Base-by-base conservation (phyloP, 2,888 invertebrate genomes). In the Himalopsyche kuldschensis region DNA sequence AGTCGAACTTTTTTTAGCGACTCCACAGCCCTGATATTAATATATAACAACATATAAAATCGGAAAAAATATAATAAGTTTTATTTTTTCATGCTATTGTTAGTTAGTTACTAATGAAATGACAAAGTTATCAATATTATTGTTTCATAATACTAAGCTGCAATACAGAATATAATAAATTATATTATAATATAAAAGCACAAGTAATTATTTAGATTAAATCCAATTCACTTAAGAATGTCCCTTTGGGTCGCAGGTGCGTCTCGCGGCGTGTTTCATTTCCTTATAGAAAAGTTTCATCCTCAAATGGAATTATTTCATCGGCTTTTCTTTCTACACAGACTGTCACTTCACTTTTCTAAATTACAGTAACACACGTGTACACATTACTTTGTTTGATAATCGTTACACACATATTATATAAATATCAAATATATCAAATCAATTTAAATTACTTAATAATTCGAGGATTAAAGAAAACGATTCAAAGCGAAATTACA, bases 271-370 rank as follows among this genome's bases (percentile, higher is more conserved):
- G 69, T 27, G 69, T 69, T 69, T 69, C 69, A 69, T 69, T 69
- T 69, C 69, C 69, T 69, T 69, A 69, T 69, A 69, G 69, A 27
- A 69, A 69, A 69, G 69, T 69, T 69, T 69, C 69, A 69, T 69
- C 69, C 69, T 69, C 69, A 69, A 69, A 69, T 69, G 69, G 69
- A 69, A 69, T 69, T 69, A 69, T 69, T 69, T 69, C 69, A 69
- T 69, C 69, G 69, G 11, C 27, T 69, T 69, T 69, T 69, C 69
- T 69, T 69, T 69, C 24, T 69, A 69, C 69, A 11, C 4, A 69
- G 30, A 69, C 11, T 69, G 27, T 69, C 69, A 69, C 69, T 69
- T 4, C 69, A 69, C 30, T 69, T 69, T 69, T 69, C 20, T 11
- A 69, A 69, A 69, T 69, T 69, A 30, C 30, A 69, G 30, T 27